Evolutionary conservation across 2,113 vertebrate genomes (phyloP).

Genomic region (Oreochromis spilurus): DNA sequence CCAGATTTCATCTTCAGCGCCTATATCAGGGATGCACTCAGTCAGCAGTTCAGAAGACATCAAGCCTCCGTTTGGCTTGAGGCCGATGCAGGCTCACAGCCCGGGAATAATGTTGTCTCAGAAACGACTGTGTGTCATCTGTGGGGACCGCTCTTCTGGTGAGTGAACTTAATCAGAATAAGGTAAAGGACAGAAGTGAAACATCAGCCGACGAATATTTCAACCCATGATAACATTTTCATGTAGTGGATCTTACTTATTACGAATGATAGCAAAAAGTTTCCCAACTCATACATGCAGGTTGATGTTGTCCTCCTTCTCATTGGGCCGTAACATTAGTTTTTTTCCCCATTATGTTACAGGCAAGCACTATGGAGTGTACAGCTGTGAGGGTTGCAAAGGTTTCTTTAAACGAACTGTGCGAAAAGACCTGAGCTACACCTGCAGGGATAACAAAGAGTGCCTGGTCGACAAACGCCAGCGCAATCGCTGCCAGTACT

Average conservation of each 20-base stretch:
- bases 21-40: constrained; percentile 81
- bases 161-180: constrained; percentile 11
- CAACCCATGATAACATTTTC: not conserved
- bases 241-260: not conserved
- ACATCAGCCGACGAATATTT: not conserved
- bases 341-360: fast-evolving
- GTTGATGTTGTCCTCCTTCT: not conserved
- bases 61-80: constrained; percentile 83
- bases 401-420: constrained; percentile 97
- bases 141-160: constrained; percentile 90
- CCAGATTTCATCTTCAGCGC: constrained; percentile 85
- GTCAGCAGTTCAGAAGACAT: constrained; percentile 88
- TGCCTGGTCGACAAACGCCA: constrained; percentile 96
- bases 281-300: not conserved
- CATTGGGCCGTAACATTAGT: not conserved
- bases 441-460: constrained; percentile 93
- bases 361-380: constrained; percentile 97
- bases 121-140: constrained; percentile 88
- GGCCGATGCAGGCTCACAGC: constrained; percentile 78
- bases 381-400: constrained; percentile 97
- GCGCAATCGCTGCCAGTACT: constrained; percentile 96
- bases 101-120: constrained; percentile 79
- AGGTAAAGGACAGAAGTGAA: not conserved
- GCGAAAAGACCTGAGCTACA: constrained; percentile 92
- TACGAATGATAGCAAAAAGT: not conserved